Evolutionary conservation across 2,113 vertebrate genomes (phyloP), one percentile per base, ranked within the genome.

Genomic region (Salminus brasiliensis): DNA sequence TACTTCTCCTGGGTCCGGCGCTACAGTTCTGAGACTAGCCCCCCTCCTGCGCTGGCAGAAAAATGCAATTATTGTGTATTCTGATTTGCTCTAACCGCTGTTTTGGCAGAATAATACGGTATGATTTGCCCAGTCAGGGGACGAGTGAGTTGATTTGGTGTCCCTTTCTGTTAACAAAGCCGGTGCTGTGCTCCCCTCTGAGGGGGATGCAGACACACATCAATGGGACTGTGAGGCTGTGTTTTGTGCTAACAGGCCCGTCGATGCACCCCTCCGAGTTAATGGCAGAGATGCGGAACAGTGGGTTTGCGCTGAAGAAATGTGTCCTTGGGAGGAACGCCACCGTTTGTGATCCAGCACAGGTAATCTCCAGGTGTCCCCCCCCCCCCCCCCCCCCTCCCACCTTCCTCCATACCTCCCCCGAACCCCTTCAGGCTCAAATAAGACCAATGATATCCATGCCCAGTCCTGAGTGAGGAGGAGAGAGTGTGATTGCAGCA

Each of bases 201-300:
- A 91, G 96, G 95, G 94, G 95, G 94, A 93, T 93, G 91, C 91
- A 94, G 92, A 89, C 92, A 91, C 90, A 94, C 92, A 94, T 95
- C 95, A 97, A 95, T 96, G 94, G 93, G 93, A 93, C 93, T 95
- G 94, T 97, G 93, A 97, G 90, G 95, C 95, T 95, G 93, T 95
- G 94, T 95, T 98, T 97, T 97, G 95, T 95, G 91, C 95, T 95
- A 96, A 94, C 96, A 98, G 97, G 97, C 93, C 98, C 97, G 93
- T 98, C 97, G 87, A 98, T 98, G 97, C 97, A 98, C 96, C 97
- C 97, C 95, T 97, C 96, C 39, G 97, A 98, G 96, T 95, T 99
- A 96, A 99, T 98, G 96, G 97, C 95, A 88, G 97, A 99, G 96
- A 99, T 98, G 97, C 95, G 97, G 94, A 98, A 98, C 96, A 97